Evolutionary conservation across 2,113 vertebrate species (phyloP), one percentile per base, ranked within the genome.

Genomic region (Haliaeetus leucogaster): DNA sequence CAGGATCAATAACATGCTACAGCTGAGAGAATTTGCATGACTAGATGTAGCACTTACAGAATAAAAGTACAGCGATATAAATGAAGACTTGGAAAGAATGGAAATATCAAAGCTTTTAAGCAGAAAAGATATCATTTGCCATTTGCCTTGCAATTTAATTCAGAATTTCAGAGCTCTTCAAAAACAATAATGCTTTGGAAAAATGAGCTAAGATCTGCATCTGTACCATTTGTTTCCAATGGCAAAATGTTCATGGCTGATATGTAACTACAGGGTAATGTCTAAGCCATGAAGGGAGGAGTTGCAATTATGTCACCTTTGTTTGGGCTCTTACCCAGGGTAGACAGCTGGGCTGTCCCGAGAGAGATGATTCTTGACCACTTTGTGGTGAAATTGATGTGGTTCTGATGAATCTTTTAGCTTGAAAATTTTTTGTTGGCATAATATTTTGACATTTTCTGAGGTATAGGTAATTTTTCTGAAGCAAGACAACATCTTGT

Each of bases 61-160:
- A 96, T 85, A 92, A 90, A 96, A 96, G 91, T 92, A 93, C 90
- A 70, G 71, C 22, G 86, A 95, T 94, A 73, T 81, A 94, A 92
- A 95, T 91, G 96, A 95, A 94, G 93, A n/a, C 88, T 84, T 83
- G 82, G 90, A 83, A 90, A 95, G 92, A 96, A 94, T 91, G 82
- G 91, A 95, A 97, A 94, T 96, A 95, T 94, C 81, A 97, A 96
- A 94, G 95, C 95, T 97, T 96, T 97, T 96, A 97, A 89, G 95
- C 93, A 96, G 92, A 84, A 94, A 94, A 89, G 78, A 95, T 86
- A 76, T 91, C 77, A 93, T 95, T 97, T 95, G 82, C 93, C 53
- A 90, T 95, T 97, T 96, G 78, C 87, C 81, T 97, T 96, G 97
- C 97, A 97, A 97, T 97, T 97, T 97, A 97, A 97, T 97, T 97